Base-by-base conservation (phyloP, 1,140 invertebrate genomes). In the Trichogramma pretiosum region DNA sequence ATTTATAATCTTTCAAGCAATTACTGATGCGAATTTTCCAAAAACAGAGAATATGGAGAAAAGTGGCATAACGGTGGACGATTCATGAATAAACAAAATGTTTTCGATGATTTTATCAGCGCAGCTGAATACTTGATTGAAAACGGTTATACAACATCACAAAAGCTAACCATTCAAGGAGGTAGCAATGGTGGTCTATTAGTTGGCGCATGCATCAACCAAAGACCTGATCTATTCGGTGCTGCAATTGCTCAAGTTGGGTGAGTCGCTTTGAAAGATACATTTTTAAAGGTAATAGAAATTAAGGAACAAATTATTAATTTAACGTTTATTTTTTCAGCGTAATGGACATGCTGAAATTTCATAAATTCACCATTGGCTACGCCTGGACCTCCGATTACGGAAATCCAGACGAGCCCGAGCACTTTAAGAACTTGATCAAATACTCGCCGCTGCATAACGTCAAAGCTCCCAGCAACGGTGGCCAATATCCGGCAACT, bases 281-380 rank as follows among this genome's bases (percentile, higher is more conserved):
- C n/a, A n/a, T n/a, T n/a, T n/a, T n/a, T n/a, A n/a, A n/a, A n/a
- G n/a, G n/a, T n/a, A n/a, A n/a, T n/a, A n/a, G n/a, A n/a, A n/a
- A n/a, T n/a, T n/a, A n/a, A n/a, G n/a, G n/a, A n/a, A n/a, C n/a
- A n/a, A n/a, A n/a, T n/a, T n/a, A n/a, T n/a, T 50, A 52, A 39
- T 51, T 14, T 37, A 23, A 35, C 16, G 19, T 30, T 40, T 49
- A 55, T 59, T 21, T 58, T 72, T 71, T 33, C 65, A 94, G 93
- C 23, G 95, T 99, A 0, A 78, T 98, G 72, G 96, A 99, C 71
- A 94, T 98, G 91, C 69, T 98, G 34, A 78, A 93, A 32, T 99
- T 93, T 73, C 92, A 98, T 72, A 97, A 97, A 72, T 99, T 98
- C 65, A 99, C 95, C 1, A 94, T 98, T 64, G 96, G 95, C 1